phyloP scores from a whole-genome alignment of 2,888 invertebrate species.

The Dicyrtoma fusca region DNA sequence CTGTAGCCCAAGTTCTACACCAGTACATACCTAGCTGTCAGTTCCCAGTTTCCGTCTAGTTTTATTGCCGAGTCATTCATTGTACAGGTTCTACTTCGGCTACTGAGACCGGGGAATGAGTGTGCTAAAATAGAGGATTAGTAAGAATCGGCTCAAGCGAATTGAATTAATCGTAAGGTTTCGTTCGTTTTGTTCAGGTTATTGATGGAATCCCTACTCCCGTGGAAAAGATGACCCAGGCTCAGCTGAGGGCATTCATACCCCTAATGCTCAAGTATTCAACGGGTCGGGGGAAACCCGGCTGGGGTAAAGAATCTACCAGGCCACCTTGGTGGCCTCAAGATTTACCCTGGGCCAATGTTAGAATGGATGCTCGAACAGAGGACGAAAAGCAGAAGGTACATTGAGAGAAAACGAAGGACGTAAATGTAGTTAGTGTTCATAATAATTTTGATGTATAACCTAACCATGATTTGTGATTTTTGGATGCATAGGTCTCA shows the following conservation, averaged over 20 bases:
- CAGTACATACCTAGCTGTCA: too few relatives aligned
- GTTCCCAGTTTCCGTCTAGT: too few relatives aligned
- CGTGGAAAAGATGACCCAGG: constrained; percentile 99
- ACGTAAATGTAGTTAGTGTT: not conserved
- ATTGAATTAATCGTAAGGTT: too few relatives aligned
- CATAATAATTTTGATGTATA: not conserved
- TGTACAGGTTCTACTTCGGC: too few relatives aligned
- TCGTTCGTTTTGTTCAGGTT: constrained; percentile 40
- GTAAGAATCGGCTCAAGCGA: too few relatives aligned
- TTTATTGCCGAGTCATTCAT: too few relatives aligned
- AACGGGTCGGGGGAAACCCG: constrained; percentile 91
- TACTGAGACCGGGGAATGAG: too few relatives aligned
- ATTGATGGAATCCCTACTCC: constrained; percentile 98
- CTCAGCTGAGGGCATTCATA: constrained; percentile 93
- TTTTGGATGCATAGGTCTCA: constrained; percentile 73
- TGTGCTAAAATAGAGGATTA: too few relatives aligned
- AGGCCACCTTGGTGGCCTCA: constrained; percentile 98
- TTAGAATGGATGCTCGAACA: constrained; percentile 92
- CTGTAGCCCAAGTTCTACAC: too few relatives aligned
- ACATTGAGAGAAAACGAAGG: constrained; percentile 42
- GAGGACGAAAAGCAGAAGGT: constrained; percentile 98
- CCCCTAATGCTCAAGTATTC: constrained; percentile 98
- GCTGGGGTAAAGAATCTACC: constrained; percentile 96
- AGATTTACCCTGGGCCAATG: constrained; percentile 97
- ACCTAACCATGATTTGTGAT: not conserved